Evolutionary conservation across 1,140 invertebrate species (phyloP).

Genomic region (Agrypnia vestita): DNA sequence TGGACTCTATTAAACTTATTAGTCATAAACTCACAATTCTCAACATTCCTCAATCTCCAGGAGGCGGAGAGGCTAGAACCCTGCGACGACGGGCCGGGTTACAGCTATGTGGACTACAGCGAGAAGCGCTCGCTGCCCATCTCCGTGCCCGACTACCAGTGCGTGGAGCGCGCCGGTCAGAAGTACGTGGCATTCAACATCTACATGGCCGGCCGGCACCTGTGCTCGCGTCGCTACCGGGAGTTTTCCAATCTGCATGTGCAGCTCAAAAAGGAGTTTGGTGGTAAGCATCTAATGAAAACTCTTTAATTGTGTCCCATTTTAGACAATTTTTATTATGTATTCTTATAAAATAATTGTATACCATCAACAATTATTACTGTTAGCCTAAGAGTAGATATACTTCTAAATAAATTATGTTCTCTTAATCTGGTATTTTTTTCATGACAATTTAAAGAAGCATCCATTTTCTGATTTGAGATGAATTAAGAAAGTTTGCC

Average conservation of each 20-base stretch:
- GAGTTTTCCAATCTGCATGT: constrained; percentile 95
- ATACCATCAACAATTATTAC: no score
- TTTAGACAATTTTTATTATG: no score
- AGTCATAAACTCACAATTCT: not conserved
- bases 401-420: no score
- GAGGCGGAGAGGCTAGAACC: constrained; percentile 90
- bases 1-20: no score
- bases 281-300: constrained; percentile 77
- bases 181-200: constrained; percentile 98
- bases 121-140: constrained; percentile 98
- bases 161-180: constrained; percentile 86
- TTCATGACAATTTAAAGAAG: no score
- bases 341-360: no score
- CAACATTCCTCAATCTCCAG: constrained; percentile 68
- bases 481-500: no score
- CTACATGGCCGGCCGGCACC: constrained; percentile 98
- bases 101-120: constrained; percentile 96
- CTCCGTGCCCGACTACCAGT: constrained; percentile 96
- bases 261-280: constrained; percentile 95
- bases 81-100: constrained; percentile 89
- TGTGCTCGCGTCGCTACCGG: constrained; percentile 96
- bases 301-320: no score
- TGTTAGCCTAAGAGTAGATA: no score
- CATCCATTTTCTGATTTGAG: no score
- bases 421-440: no score